phyloP scores from a whole-genome alignment of 1,140 invertebrate species.

The Calosoma granatense region DNA sequence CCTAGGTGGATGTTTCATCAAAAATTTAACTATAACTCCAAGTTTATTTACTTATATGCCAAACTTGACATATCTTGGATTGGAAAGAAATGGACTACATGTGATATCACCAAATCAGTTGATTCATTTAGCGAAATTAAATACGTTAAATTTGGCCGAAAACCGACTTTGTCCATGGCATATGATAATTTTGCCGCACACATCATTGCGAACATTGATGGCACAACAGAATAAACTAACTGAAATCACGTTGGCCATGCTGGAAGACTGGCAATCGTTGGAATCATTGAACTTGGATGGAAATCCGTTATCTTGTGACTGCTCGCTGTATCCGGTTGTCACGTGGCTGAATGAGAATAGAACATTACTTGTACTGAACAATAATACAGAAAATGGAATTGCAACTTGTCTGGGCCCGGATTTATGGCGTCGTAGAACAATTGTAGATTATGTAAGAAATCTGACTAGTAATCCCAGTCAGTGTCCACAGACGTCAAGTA shows the following conservation, averaged over 20 bases:
- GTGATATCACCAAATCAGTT: constrained; percentile 33
- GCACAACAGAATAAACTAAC: constrained; percentile 39
- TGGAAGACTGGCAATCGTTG: constrained; percentile 37
- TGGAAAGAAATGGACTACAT: constrained; percentile 34
- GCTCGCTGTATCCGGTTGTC: constrained; percentile 32
- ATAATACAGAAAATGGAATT: no score
- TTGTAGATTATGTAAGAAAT: neutral
- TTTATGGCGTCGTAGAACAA: neutral
- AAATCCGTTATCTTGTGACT: constrained; percentile 41
- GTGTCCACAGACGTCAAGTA: neutral
- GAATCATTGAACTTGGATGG: constrained; percentile 33
- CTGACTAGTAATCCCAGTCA: neutral
- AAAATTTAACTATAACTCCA: constrained; percentile 26
- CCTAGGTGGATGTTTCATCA: constrained; percentile 36
- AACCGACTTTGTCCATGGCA: constrained; percentile 37
- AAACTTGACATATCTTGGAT: constrained; percentile 33
- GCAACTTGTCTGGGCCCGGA: constrained; percentile 16
- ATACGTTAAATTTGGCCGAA: constrained; percentile 33
- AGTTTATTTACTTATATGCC: constrained; percentile 38
- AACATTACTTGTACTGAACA: constrained; percentile 18
- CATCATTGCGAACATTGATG: constrained; percentile 27
- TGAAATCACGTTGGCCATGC: constrained; percentile 37
- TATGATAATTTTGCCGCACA: constrained; percentile 32
- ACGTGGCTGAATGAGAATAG: constrained; percentile 33
- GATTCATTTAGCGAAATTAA: constrained; percentile 32